phyloP scores from a whole-genome alignment of 2,888 invertebrate genomes.

The Noctua janthe region DNA sequence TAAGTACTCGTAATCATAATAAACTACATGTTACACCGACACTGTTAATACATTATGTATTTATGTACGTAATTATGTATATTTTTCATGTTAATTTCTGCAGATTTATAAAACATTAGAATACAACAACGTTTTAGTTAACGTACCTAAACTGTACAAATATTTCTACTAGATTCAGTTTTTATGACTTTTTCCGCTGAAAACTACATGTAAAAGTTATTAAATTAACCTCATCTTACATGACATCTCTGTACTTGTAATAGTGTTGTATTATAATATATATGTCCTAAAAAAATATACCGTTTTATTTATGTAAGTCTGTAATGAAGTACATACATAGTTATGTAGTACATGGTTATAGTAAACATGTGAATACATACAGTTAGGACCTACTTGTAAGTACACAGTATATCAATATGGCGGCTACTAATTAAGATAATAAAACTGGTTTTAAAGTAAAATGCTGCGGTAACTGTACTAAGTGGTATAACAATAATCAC shows the following conservation, averaged over 20 bases:
- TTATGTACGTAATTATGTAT: conserved; percentile 7
- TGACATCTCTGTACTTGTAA: conserved; percentile 14
- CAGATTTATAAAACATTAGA: background rate
- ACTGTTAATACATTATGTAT: conserved; percentile 13
- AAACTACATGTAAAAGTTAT: background rate
- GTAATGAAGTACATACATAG: background rate
- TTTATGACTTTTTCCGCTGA: background rate
- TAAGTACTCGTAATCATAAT: conserved; percentile 17
- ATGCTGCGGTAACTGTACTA: background rate
- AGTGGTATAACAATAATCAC: background rate
- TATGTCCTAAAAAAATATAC: background rate
- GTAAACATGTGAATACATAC: conserved; percentile 25
- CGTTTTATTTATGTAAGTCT: background rate
- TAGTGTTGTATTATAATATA: conserved; percentile 7
- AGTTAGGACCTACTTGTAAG: conserved; percentile 27
- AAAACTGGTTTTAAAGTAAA: conserved; percentile 26
- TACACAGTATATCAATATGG: conserved; percentile 32
- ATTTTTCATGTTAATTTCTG: conserved; percentile 1
- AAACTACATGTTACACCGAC: conserved; percentile 8
- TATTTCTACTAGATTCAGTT: background rate
- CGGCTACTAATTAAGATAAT: conserved; percentile 38
- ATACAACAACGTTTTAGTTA: background rate
- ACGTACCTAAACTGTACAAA: conserved; percentile 1
- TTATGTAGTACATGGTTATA: conserved; percentile 4
- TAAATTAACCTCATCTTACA: conserved; percentile 11